Evolutionary conservation across 2,797 vertebrate genomes (phyloP).

Genomic region (Sebastiscus albofasciatus): DNA sequence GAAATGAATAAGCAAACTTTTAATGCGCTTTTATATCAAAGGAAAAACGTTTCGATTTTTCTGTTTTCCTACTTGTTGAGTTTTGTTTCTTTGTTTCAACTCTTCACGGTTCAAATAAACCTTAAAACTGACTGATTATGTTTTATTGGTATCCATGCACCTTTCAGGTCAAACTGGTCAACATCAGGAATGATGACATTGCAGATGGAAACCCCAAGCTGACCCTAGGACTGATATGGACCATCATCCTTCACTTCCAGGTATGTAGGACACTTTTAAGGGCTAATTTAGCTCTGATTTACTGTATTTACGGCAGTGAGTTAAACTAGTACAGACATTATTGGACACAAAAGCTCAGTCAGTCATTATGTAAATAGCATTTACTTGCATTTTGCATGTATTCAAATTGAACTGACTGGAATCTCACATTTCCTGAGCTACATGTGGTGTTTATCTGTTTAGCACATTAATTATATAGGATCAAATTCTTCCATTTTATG

Average conservation of each 20-base stretch:
- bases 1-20: neutral
- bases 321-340: neutral
- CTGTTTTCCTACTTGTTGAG: neutral
- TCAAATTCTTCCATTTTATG: neutral
- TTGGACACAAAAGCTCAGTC: neutral
- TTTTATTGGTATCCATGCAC: neutral
- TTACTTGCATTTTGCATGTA: neutral
- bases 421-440: neutral
- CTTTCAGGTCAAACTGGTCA: conserved; percentile 94
- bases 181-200: conserved; percentile 97
- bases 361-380: neutral
- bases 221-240: conserved; percentile 97
- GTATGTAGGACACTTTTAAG: conserved; percentile 61
- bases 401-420: neutral
- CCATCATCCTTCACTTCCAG: conserved; percentile 99
- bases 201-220: conserved; percentile 97
- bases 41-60: neutral
- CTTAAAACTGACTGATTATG: too few relatives aligned
- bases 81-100: neutral
- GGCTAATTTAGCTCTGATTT: neutral
- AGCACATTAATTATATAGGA: neutral
- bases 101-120: neutral
- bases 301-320: neutral
- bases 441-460: conserved; percentile 9
- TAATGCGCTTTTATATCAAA: neutral